phyloP scores from a whole-genome alignment of 2,888 invertebrate species.

The Hemistola chrysoprasaria region DNA sequence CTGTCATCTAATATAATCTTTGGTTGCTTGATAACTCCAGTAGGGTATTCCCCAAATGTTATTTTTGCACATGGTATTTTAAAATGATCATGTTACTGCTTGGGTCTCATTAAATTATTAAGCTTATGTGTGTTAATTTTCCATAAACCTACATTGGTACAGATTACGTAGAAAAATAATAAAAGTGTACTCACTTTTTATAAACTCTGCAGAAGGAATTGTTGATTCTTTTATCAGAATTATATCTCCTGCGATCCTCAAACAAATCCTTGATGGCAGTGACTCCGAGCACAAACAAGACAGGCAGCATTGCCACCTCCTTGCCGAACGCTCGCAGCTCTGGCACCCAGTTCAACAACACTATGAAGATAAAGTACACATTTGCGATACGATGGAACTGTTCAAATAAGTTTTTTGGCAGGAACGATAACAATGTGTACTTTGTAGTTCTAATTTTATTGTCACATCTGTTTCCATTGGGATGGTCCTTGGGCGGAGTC shows the following conservation, averaged over 20 bases:
- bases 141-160: too few relatives aligned
- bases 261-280: constrained; percentile 97
- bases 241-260: constrained; percentile 94
- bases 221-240: constrained; percentile 96
- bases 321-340: constrained; percentile 97
- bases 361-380: constrained; percentile 98
- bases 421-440: constrained; percentile 95
- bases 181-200: constrained; percentile 85
- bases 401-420: constrained; percentile 97
- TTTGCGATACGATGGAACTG: constrained; percentile 99
- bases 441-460: constrained; percentile 97
- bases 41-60: too few relatives aligned
- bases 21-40: too few relatives aligned
- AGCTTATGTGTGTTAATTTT: too few relatives aligned
- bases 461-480: constrained; percentile 90
- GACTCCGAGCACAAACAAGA: constrained; percentile 95
- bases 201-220: constrained; percentile 95
- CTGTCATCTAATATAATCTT: too few relatives aligned
- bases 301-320: constrained; percentile 97
- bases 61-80: too few relatives aligned
- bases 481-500: constrained; percentile 90
- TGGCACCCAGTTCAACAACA: constrained; percentile 97
- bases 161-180: constrained; percentile 1
- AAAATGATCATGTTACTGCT: too few relatives aligned
- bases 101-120: too few relatives aligned